These are phyloP conservation scores for Pitangus sulphuratus DNA, from an alignment of 2,797 vertebrate species.

Conservation along the genomic window DNA sequence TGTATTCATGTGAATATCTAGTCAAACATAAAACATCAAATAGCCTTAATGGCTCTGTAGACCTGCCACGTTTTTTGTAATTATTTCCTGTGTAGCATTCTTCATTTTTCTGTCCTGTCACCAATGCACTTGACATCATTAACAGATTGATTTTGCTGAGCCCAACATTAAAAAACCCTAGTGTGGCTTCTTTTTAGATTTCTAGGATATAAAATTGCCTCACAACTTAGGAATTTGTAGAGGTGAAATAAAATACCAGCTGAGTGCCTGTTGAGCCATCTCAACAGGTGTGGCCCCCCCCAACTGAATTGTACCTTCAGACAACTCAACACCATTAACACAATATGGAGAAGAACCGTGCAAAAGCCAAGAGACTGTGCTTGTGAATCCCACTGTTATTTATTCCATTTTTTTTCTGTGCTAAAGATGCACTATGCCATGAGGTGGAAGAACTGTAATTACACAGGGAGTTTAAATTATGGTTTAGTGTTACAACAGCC, in stretches of 20 bases:
- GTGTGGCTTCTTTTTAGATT: not conserved
- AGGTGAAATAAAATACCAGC: not conserved
- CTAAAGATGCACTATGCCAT: not conserved
- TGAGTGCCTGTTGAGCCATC: not conserved
- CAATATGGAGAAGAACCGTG: not conserved
- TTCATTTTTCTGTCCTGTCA: not conserved
- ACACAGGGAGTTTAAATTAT: not conserved
- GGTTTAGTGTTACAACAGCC: not conserved
- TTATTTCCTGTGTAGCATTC: not conserved
- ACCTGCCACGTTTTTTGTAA: not conserved
- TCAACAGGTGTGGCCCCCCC: not conserved
- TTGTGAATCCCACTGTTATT: not conserved
- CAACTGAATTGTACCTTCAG: not conserved
- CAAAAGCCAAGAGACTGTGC: not conserved
- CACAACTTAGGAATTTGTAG: not conserved
- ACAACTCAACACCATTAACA: not conserved
- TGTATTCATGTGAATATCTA: not conserved
- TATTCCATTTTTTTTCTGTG: not conserved
- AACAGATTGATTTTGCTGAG: not conserved
- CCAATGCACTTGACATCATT: not conserved
- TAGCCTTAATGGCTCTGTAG: not conserved
- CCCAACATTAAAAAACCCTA: not conserved
- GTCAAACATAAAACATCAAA: not conserved
- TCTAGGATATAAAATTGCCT: not conserved
- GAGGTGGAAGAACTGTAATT: not conserved